Percentiles rank a stretch among this genome's conserved stretches.
Conservation (phyloP, 92 coral and sea anemone genomes). For the Actinernus sp. region DNA sequence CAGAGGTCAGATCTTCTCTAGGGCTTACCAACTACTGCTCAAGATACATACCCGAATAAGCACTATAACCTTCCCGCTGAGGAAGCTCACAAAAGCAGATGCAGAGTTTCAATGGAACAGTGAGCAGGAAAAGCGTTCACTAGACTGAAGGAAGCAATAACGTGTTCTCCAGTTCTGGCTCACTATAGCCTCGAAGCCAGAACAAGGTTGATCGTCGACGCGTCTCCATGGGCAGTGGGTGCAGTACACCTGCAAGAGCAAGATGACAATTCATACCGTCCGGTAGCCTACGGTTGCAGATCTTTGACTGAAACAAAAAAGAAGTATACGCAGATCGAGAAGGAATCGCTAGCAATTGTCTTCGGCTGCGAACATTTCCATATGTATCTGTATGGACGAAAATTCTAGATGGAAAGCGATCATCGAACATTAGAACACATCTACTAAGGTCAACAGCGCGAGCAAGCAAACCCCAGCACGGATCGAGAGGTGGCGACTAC, state of each 20-base stretch:
- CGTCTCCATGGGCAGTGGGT: constrained; percentile 54
- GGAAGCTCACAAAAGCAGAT: no score
- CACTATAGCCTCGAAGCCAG: constrained; percentile 46
- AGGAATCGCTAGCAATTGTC: no score
- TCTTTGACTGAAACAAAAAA: constrained; percentile 19
- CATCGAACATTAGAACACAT: no score
- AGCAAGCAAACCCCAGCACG: no score
- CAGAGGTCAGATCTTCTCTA: constrained; percentile 37
- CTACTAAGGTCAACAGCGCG: no score
- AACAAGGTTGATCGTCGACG: constrained; percentile 47
- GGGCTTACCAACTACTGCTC: constrained; percentile 38
- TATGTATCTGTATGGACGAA: no score
- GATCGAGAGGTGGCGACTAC: no score
- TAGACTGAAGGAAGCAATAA: constrained; percentile 27
- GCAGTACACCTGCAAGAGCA: constrained; percentile 51
- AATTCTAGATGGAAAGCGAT: no score
- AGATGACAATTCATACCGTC: no score
- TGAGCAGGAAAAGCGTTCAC: constrained; percentile 15
- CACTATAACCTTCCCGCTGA: not conserved
- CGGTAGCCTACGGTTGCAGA: no score
- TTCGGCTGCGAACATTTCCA: no score
- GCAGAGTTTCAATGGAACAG: no score
- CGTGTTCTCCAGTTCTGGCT: constrained; percentile 36
- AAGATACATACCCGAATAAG: constrained; percentile 28
- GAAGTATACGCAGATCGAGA: constrained; percentile 39